Conservation (phyloP, 2,113 vertebrate genomes). For the Poeciliopsis turrubarensis region DNA sequence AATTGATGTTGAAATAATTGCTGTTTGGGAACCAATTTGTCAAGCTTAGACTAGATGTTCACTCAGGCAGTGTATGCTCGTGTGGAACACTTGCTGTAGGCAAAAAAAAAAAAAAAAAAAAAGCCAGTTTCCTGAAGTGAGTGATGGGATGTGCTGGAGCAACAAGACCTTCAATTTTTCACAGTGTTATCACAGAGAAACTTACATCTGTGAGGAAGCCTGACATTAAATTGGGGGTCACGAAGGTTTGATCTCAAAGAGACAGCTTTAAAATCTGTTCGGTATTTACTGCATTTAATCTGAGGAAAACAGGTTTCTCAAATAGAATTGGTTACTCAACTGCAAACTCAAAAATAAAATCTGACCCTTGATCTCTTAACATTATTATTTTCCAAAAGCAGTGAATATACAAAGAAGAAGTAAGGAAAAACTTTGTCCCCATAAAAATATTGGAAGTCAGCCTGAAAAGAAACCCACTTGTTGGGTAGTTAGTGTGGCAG, state of each 20-base stretch:
- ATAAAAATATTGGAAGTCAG: neutral
- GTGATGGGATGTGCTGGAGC: conserved; percentile 44
- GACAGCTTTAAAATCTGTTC: conserved; percentile 7
- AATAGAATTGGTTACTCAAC: neutral
- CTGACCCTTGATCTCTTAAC: neutral
- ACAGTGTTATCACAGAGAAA: conserved; percentile 42
- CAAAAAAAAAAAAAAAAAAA: conserved; percentile 6
- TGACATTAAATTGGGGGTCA: conserved; percentile 48
- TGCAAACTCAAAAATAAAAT: neutral
- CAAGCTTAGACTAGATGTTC: conserved; percentile 51
- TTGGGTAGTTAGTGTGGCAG: neutral
- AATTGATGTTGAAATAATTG: conserved; percentile 27
- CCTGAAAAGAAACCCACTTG: neutral
- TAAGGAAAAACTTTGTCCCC: neutral
- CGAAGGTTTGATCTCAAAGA: conserved; percentile 44
- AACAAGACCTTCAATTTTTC: conserved; percentile 44
- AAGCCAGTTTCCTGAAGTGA: conserved; percentile 40
- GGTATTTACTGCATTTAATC: conserved; percentile 4
- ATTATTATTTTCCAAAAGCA: neutral
- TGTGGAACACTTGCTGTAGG: conserved; percentile 48
- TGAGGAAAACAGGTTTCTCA: conserved; percentile 4
- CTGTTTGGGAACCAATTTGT: conserved; percentile 50
- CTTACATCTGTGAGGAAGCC: conserved; percentile 35
- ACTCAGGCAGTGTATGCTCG: conserved; percentile 40
- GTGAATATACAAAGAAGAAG: neutral